Conservation (phyloP, 2,797 vertebrate genomes). For the Coracias cyanogaster region DNA sequence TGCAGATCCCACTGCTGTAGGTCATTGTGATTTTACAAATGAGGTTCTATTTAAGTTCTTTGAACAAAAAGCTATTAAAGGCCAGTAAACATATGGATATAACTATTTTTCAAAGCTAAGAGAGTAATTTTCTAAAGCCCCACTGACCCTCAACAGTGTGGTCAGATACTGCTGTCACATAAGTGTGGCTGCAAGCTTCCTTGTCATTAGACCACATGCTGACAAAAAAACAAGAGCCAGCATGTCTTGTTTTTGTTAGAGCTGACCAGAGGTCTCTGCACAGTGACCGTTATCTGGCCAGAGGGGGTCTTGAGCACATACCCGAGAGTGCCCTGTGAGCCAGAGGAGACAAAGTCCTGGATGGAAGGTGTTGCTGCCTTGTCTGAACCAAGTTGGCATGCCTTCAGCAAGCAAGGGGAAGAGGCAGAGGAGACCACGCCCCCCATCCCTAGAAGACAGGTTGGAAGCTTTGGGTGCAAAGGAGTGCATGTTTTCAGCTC, state of each 20-base stretch:
- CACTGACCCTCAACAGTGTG: neutral
- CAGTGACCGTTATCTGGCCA: neutral
- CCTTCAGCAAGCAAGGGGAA: neutral
- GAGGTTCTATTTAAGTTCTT: neutral
- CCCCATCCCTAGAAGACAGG: neutral
- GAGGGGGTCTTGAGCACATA: neutral
- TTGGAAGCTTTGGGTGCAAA: neutral
- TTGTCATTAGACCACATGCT: accelerated
- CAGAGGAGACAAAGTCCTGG: neutral
- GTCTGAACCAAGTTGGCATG: neutral
- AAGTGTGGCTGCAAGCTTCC: neutral
- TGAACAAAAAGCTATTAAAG: neutral
- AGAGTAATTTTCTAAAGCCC: neutral
- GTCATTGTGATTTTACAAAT: neutral
- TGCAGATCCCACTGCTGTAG: neutral
- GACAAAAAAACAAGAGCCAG: neutral
- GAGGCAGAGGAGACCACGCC: neutral
- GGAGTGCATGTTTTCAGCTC: neutral
- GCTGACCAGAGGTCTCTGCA: neutral
- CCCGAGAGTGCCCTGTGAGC: accelerated
- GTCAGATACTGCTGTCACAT: neutral
- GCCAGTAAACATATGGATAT: neutral
- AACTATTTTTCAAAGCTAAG: neutral
- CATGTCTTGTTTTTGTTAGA: neutral
- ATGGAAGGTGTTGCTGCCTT: neutral